Conservation (phyloP, 2,888 invertebrate genomes). For the Galeopsomyia nigrocyanea region DNA sequence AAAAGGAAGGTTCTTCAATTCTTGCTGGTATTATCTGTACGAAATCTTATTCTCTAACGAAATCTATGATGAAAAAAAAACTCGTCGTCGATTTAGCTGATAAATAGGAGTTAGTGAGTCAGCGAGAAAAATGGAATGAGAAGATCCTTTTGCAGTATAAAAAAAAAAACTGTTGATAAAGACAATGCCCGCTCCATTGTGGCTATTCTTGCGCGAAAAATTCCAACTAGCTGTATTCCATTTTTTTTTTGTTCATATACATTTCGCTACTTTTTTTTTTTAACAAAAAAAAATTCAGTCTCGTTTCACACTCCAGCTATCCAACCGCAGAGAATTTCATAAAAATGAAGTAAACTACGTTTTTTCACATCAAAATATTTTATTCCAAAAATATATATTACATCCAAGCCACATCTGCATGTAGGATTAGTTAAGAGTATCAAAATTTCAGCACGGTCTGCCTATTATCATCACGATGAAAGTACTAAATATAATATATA, state of each 20-base stretch:
- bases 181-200: slow-evolving; percentile 24
- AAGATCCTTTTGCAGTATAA: slow-evolving; percentile 21
- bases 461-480: background rate
- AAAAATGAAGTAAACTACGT: background rate
- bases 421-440: too few species aligned
- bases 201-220: background rate
- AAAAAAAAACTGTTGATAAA: slow-evolving; percentile 11
- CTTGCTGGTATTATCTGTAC: slow-evolving; percentile 8
- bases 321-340: background rate
- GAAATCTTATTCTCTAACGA: slow-evolving; percentile 6
- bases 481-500: slow-evolving; percentile 14
- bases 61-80: slow-evolving; percentile 16
- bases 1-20: background rate
- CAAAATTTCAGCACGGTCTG: too few species aligned
- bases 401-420: too few species aligned
- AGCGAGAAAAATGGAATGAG: slow-evolving; percentile 26
- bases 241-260: slow-evolving; percentile 11
- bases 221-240: background rate
- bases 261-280: too few species aligned
- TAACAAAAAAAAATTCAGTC: background rate
- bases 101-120: slow-evolving; percentile 36
- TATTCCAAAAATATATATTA: too few species aligned
- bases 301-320: background rate
- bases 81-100: slow-evolving; percentile 19
- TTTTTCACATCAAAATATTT: background rate